phyloP scores from a whole-genome alignment of 2,888 invertebrate genomes.

The Hofmannophila pseudospretella region DNA sequence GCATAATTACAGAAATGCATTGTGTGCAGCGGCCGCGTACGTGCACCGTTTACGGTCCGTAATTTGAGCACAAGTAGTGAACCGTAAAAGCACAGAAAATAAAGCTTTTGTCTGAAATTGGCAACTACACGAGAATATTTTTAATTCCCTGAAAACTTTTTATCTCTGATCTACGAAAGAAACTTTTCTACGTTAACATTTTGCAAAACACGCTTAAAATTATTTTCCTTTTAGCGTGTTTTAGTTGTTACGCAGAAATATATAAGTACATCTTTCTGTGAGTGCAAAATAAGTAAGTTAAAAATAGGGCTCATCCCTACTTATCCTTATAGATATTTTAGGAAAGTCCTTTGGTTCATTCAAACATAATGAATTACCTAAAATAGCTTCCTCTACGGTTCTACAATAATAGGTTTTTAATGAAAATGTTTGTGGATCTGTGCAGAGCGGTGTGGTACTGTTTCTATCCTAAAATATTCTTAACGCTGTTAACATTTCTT shows the following conservation, averaged over 20 bases:
- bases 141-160: constrained; percentile 4
- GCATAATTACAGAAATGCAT: constrained; percentile 69
- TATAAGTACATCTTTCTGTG: too few species aligned
- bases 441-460: too few species aligned
- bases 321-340: too few species aligned
- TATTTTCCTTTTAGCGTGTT: not conserved
- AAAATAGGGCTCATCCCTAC: too few species aligned
- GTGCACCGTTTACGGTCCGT: constrained; percentile 48
- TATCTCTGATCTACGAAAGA: constrained; percentile 1
- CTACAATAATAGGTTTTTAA: too few species aligned
- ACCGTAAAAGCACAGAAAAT: constrained; percentile 36
- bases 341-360: too few species aligned
- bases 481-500: too few species aligned
- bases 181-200: not conserved
- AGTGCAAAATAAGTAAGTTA: too few species aligned
- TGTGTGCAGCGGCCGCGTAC: constrained; percentile 45
- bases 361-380: too few species aligned
- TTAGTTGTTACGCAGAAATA: not conserved
- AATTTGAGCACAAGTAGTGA: constrained; percentile 52
- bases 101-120: constrained; percentile 35
- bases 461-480: too few species aligned
- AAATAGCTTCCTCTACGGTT: too few species aligned
- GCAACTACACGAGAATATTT: constrained; percentile 6
- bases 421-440: too few species aligned
- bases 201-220: not conserved